Evolutionary conservation across 2,888 invertebrate species (phyloP).

Genomic region (Hypercompe scribonia): DNA sequence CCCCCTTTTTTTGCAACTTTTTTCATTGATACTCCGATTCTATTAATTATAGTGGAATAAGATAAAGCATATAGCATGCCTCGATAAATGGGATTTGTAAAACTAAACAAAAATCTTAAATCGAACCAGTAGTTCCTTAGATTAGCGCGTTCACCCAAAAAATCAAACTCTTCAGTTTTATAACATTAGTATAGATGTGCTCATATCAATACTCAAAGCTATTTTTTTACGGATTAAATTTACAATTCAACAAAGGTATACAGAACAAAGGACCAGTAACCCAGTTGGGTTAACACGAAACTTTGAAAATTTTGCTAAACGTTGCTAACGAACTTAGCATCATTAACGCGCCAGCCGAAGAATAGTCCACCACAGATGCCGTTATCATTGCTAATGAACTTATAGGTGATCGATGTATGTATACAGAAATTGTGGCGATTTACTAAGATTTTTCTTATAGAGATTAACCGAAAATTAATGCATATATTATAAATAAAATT

Average conservation of each 20-base stretch:
- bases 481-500: not conserved
- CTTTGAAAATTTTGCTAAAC: conserved; percentile 1
- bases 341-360: not conserved
- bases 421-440: not conserved
- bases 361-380: not conserved
- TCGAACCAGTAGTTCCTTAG: no score
- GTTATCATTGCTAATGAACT: not conserved
- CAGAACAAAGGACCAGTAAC: not conserved
- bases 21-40: no score
- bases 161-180: no score
- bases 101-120: no score
- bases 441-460: not conserved
- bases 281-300: conserved; percentile 6
- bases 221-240: not conserved
- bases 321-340: conserved; percentile 8
- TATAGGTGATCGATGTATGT: not conserved
- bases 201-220: not conserved
- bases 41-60: no score
- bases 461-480: no score
- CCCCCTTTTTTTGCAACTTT: no score
- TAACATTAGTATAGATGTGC: no score
- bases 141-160: no score
- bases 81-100: no score
- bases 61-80: no score
- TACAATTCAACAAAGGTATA: not conserved